Base-by-base conservation (phyloP, 2,113 vertebrate species). In the Desmodus rotundus region DNA sequence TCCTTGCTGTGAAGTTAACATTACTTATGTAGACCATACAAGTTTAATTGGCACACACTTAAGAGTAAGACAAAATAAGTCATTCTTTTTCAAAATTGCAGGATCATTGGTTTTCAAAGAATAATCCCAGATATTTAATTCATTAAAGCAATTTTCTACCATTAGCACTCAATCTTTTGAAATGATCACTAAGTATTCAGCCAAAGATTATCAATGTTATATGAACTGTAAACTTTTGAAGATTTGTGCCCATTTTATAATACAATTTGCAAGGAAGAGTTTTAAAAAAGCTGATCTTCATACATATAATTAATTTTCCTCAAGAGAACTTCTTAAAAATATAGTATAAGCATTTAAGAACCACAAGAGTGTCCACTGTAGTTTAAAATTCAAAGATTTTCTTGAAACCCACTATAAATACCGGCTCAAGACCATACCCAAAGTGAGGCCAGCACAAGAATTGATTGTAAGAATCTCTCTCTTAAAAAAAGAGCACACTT, bases 401-500 rank as follows among this genome's bases (percentile, higher is more conserved):
- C 95, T 96, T 96, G 98, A 96, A 98, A 86, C 72, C 95, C 77
- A 96, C 94, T 54, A 97, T 91, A 98, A 94, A 96, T 97, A 97
- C 77, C 97, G 94, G 96, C 95, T 97, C 95, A 98, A 98, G 97
- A 97, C 94, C 94, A 96, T 24, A 94, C 70, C 97, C 97, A 86
- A 97, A 98, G 97, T 96, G 97, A 98, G 95, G 98, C 97, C 97
- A 98, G 98, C 95, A 96, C 95, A 96, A 88, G 94, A 97, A 97
- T 96, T 97, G 98, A 98, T 96, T 98, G 97, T 97, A 97, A 97
- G 97, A 98, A 95, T 98, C 97, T 98, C 97, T 93, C 90, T 98
- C 97, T 98, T 97, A 96, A 97, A 97, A 98, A 98, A 95, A 98
- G 98, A 98, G 98, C 98, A 98, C 97, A 96, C 95, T 96, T 97